A percentile compares a stretch with the other conserved stretches of the same genome.
These are phyloP conservation scores for Sebastes iracundus DNA, from an alignment of 2,797 vertebrate genomes.

Conservation along the genomic window DNA sequence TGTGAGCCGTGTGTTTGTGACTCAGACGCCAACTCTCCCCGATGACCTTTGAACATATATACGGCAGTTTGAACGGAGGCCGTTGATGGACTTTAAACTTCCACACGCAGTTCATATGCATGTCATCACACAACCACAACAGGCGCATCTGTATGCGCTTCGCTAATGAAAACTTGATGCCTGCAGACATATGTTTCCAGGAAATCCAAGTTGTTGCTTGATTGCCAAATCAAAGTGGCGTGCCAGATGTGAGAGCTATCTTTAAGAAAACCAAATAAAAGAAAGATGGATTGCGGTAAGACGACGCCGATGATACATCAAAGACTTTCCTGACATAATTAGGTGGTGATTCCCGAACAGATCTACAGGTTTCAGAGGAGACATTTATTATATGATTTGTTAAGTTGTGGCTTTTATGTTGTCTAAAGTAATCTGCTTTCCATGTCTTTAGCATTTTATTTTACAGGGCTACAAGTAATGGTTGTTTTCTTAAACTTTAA, in stretches of 20 bases:
- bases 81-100: conserved; percentile 56
- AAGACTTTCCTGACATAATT: conserved; percentile 2
- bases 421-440: background rate
- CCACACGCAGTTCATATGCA: background rate
- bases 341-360: conserved; percentile 15
- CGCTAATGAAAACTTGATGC: background rate
- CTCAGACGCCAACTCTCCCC: background rate
- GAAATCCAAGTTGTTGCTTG: conserved; percentile 20
- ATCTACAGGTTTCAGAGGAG: conserved; percentile 1
- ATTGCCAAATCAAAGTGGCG: conserved; percentile 27
- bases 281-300: background rate
- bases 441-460: background rate
- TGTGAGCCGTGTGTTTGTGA: background rate
- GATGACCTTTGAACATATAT: conserved; percentile 32
- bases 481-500: background rate
- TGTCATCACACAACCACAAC: background rate
- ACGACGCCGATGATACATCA: conserved; percentile 10
- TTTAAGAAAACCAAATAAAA: conserved; percentile 25
- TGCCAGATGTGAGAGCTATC: background rate
- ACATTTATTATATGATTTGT: background rate
- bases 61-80: background rate
- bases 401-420: background rate
- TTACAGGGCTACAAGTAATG: background rate
- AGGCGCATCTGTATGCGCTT: background rate
- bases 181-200: conserved; percentile 5